A percentile compares a stretch with the other conserved stretches of the same genome.
phyloP scores from a whole-genome alignment of 2,888 invertebrate species.

The Capitulum mitella region DNA sequence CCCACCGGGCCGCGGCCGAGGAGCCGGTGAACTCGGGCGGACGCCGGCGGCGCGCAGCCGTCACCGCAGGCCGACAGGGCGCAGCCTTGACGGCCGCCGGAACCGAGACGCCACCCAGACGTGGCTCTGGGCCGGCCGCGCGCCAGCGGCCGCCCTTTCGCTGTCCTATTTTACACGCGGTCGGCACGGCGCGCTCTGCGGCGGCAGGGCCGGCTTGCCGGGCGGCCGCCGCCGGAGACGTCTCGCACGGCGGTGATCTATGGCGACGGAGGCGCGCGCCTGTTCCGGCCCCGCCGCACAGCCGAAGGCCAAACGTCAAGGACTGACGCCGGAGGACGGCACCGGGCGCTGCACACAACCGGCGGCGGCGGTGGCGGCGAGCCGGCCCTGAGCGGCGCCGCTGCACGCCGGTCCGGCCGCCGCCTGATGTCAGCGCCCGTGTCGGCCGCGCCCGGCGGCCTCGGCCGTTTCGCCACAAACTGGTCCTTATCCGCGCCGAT shows the following conservation, averaged over 20 bases:
- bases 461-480: not conserved
- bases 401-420: conserved; percentile 18
- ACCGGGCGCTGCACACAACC: not conserved
- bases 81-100: too few species aligned
- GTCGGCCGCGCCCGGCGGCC: not conserved
- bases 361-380: not conserved
- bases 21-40: too few species aligned
- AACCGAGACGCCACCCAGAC: too few species aligned
- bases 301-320: conserved; percentile 15
- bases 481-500: not conserved
- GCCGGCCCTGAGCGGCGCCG: conserved; percentile 19
- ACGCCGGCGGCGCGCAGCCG: too few species aligned
- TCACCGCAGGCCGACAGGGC: too few species aligned
- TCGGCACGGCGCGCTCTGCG: too few species aligned
- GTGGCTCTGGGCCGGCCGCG: not conserved
- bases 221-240: too few species aligned
- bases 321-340: not conserved
- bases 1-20: too few species aligned
- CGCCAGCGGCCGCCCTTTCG: not conserved
- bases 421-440: not conserved
- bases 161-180: too few species aligned
- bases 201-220: too few species aligned
- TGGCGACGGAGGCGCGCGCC: not conserved
- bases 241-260: too few species aligned
- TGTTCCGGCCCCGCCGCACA: not conserved